A percentile compares a stretch with the other conserved stretches of the same genome.
These are phyloP conservation scores for Equus przewalskii DNA, from an alignment of 2,113 vertebrate genomes.

Conservation along the genomic window DNA sequence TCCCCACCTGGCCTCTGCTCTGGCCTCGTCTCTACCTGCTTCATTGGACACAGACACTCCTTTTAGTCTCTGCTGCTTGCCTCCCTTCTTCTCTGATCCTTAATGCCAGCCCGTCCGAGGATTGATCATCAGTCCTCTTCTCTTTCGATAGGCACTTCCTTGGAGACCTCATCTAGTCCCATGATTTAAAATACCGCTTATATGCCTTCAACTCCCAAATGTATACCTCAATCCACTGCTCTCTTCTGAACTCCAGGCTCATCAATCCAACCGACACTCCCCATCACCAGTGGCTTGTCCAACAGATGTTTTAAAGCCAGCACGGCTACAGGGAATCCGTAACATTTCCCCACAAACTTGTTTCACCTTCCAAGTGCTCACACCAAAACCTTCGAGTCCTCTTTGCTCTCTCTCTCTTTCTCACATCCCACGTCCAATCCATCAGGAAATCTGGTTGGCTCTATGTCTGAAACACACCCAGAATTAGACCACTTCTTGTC, in stretches of 20 bases:
- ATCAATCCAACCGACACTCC: background rate
- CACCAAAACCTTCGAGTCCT: background rate
- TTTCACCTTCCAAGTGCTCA: background rate
- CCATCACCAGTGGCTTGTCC: background rate
- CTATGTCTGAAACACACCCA: background rate
- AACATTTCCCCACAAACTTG: background rate
- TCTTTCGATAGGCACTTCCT: background rate
- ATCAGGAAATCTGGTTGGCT: background rate
- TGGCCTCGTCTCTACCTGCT: background rate
- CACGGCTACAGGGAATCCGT: background rate
- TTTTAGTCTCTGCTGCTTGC: background rate
- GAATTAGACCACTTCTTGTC: background rate
- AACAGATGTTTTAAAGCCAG: background rate
- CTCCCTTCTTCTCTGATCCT: background rate
- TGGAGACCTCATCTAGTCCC: background rate
- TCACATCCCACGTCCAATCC: background rate
- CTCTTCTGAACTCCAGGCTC: background rate
- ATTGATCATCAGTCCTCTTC: background rate
- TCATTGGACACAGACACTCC: background rate
- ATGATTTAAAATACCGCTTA: background rate
- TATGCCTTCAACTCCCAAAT: background rate
- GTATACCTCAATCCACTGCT: background rate
- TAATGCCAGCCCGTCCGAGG: background rate
- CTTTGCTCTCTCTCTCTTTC: background rate
- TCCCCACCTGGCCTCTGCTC: background rate